Conservation (phyloP, 2,113 vertebrate species). For the Ceuthmochares aereus region DNA sequence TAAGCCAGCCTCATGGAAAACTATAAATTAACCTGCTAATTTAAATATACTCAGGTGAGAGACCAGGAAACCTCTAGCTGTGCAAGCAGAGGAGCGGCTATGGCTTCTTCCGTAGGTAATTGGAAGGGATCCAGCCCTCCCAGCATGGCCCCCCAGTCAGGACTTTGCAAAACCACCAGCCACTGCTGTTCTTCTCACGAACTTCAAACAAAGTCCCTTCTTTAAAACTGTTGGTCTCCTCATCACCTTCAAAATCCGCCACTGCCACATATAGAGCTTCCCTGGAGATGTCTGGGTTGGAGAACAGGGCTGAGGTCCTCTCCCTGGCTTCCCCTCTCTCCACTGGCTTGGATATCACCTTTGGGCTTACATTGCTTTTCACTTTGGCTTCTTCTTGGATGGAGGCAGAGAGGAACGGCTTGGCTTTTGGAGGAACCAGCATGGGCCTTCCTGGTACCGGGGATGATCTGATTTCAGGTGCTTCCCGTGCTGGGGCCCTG, state of each 20-base stretch:
- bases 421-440: constrained; percentile 90
- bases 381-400: constrained; percentile 81
- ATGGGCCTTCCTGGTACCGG: constrained; percentile 81
- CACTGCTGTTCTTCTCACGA: constrained; percentile 89
- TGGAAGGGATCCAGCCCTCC: constrained; percentile 99
- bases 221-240: constrained; percentile 91
- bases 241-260: constrained; percentile 94
- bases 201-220: constrained; percentile 95
- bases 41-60: constrained; percentile 81
- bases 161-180: constrained; percentile 99
- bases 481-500: constrained; percentile 75
- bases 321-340: constrained; percentile 84
- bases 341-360: constrained; percentile 72
- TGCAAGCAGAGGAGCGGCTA: constrained; percentile 71
- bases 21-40: constrained; percentile 84
- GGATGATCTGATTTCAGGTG: constrained; percentile 68
- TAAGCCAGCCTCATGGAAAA: constrained; percentile 64
- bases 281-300: constrained; percentile 63
- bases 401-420: constrained; percentile 76
- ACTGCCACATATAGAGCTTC: constrained; percentile 93
- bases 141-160: constrained; percentile 81
- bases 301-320: constrained; percentile 71
- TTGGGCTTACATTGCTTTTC: constrained; percentile 78
- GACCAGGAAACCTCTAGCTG: background rate
- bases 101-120: constrained; percentile 94